A percentile compares a stretch with the other conserved stretches of the same genome.
phyloP scores from a whole-genome alignment of 2,797 vertebrate genomes.

The Cirrhinus molitorella region DNA sequence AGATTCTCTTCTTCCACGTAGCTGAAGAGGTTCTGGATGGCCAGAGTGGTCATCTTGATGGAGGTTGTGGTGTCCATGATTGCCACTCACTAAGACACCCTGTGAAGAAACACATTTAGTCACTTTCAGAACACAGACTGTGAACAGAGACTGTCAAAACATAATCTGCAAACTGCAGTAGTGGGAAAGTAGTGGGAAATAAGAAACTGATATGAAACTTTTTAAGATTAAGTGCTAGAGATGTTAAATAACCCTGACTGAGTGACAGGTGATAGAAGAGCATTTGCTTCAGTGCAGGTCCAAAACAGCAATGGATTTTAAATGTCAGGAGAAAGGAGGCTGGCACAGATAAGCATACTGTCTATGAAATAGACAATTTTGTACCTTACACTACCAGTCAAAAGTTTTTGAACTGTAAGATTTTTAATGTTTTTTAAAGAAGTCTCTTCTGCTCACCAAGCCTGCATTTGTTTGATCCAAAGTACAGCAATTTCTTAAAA shows the following conservation, averaged over 20 bases:
- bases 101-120: constrained; percentile 26
- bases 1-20: constrained; percentile 97
- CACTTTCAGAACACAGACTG: neutral
- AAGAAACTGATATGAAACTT: constrained; percentile 1
- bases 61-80: constrained; percentile 83
- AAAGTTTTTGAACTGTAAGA: too few species aligned
- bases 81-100: constrained; percentile 54
- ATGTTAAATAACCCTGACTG: neutral
- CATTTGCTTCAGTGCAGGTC: neutral
- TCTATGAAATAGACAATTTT: too few species aligned
- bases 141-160: neutral
- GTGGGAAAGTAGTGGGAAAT: constrained; percentile 33
- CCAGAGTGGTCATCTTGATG: constrained; percentile 91
- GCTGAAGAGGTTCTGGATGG: constrained; percentile 93
- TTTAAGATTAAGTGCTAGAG: neutral
- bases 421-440: too few species aligned
- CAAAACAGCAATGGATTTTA: constrained; percentile 24
- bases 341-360: constrained; percentile 15
- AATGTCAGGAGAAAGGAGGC: constrained; percentile 38
- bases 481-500: too few species aligned
- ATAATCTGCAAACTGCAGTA: neutral
- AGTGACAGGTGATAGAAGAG: constrained; percentile 20
- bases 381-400: too few species aligned
- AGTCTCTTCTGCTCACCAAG: too few species aligned
- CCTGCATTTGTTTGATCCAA: too few species aligned